Base-by-base conservation (phyloP, 2,797 vertebrate species). In the Cyprinella venusta region DNA sequence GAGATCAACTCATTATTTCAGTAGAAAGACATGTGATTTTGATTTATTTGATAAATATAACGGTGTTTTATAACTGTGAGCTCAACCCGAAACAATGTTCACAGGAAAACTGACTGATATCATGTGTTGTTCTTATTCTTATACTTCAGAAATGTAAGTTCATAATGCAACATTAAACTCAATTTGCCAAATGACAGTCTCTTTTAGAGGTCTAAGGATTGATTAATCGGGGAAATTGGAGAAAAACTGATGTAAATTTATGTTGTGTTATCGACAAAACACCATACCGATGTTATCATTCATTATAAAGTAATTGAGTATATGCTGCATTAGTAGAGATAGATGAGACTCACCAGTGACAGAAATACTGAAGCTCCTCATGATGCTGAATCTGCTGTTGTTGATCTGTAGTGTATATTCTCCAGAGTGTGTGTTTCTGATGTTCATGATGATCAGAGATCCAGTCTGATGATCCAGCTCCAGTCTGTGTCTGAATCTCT, bases 401-500 rank as follows among this genome's bases (percentile, higher is more conserved):
- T 0, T 8, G 38, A 69, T 69, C 6, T 15, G 0, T 3, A 68
- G 36, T 40, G 13, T 0, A 68, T 40, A 40, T 0, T 1, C 0
- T 67, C 65, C 65, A 13, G 9, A 0, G 10, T 68, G 19, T 13
- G 65, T 67, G 36, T 0, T 67, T 67, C 2, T 67, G 19, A 5
- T 67, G 64, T 67, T 0, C 0, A 0, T 67, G 65, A 67, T n/a
- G 65, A 2, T 67, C 65, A 67, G 65, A 67, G 65, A 67, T 67
- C 65, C 65, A 40, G 19, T 67, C 19, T n/a, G 65, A 36, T 65
- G 1, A 38, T 21, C 18, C 19, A 67, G 0, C 8, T 13, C 13
- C 36, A 67, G 65, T 67, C 65, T 21, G 19, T 67, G 5, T 40
- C 65, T 67, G 36, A 67, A 67, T 67, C 65, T 40, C 36, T 67